Evolutionary conservation across 2,797 vertebrate species (phyloP), one percentile per base, ranked within the genome.

Genomic region (Paramormyrops hopkinsi): DNA sequence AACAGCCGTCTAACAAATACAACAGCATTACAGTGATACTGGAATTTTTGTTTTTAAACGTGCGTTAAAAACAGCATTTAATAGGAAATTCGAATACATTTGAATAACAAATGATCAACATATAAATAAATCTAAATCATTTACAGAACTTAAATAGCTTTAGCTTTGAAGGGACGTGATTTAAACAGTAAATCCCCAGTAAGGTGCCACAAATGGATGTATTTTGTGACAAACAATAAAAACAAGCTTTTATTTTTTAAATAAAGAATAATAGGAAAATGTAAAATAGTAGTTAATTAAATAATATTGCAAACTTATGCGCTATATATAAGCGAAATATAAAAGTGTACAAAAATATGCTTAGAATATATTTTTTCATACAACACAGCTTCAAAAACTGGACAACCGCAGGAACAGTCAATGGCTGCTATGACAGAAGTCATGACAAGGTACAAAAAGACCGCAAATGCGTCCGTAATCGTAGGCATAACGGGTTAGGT

Each of bases 71-170:
- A 79, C 84, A 86, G 83, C 84, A 79, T 84, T 84, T 62, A 33
- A 84, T 83, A 69, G 14, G 22, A 17, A 86, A 46, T 48, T 69
- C 33, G 62, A 50, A 85, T 85, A 65, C 41, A 65, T 51, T 85
- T 85, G 48, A 86, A 85, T 89, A 53, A 85, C 14, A 59, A 88
- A 37, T 41, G 33, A 19, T 88, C 50, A 48, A 48, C 25, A 11
- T 65, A 89, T 89, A 89, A 89, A 89, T 89, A 84, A 93, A 94
- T 94, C 93, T 89, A 91, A 91, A 56, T 90, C 90, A 92, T 89
- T 91, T 73, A 92, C 89, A 91, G 53, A 90, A 91, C 90, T 89
- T 94, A 94, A 94, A 94, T 94, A 90, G 89, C 41, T 93, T 84
- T 94, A 90, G 90, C 41, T 93, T 84, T 51, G 53, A 62, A 73